These are phyloP conservation scores for Syrista parreyssii DNA, from an alignment of 2,888 invertebrate species.

Conservation along the genomic window DNA sequence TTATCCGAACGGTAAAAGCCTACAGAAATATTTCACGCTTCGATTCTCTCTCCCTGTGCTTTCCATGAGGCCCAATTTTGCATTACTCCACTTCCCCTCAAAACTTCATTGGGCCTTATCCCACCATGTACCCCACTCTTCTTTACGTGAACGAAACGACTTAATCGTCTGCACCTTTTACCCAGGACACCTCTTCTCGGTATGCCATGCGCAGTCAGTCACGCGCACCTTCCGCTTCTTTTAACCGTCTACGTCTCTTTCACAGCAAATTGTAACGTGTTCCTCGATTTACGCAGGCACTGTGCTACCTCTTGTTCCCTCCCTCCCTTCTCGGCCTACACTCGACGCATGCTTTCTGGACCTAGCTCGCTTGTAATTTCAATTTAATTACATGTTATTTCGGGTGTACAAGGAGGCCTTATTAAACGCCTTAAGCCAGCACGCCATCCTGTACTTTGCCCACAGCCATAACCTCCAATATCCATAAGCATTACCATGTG, in stretches of 20 bases:
- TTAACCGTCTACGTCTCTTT: neutral
- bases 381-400: conserved; percentile 59
- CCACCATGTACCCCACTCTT: too few species aligned
- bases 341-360: neutral
- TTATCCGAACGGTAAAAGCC: neutral
- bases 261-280: neutral
- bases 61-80: neutral
- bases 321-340: neutral
- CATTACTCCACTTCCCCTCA: neutral
- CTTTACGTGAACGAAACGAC: neutral
- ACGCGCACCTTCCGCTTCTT: neutral
- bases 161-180: neutral
- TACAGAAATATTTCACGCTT: neutral
- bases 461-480: conserved; percentile 14
- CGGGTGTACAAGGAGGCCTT: conserved; percentile 41
- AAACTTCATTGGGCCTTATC: neutral
- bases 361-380: conserved; percentile 19
- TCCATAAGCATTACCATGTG: neutral
- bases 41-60: neutral
- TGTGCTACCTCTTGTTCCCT: neutral
- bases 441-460: conserved; percentile 43
- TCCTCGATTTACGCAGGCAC: neutral
- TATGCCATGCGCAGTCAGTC: neutral
- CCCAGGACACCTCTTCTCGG: neutral
- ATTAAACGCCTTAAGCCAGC: conserved; percentile 52